These are phyloP conservation scores for Muntiacus reevesi DNA, from an alignment of 2,113 vertebrate species.

Conservation along the genomic window DNA sequence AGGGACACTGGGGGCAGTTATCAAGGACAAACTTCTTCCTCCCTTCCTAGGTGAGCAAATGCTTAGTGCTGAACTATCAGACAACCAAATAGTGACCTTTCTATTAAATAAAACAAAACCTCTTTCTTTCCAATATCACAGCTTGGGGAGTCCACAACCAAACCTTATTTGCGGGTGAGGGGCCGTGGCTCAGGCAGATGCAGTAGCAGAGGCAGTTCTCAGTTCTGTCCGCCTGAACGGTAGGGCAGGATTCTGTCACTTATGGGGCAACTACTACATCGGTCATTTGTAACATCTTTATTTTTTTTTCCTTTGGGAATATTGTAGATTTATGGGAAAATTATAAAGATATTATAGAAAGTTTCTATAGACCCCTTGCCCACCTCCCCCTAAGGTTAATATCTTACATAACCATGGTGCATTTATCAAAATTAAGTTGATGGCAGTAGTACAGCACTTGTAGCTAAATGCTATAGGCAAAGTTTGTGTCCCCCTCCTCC, in stretches of 20 bases:
- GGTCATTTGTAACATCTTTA: not conserved
- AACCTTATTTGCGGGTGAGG: not conserved
- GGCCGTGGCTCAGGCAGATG: not conserved
- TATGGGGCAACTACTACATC: not conserved
- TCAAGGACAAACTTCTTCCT: not conserved
- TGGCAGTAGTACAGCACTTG: not conserved
- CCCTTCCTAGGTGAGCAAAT: not conserved
- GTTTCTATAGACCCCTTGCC: not conserved
- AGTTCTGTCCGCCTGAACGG: not conserved
- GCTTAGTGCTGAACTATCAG: not conserved
- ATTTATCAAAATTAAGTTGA: not conserved
- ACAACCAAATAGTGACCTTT: not conserved
- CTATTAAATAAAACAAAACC: not conserved
- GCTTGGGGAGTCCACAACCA: not conserved
- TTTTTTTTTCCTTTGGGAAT: not conserved
- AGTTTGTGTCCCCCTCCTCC: not conserved
- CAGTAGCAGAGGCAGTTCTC: not conserved
- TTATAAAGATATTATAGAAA: not conserved
- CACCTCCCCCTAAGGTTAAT: not conserved
- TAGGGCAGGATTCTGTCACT: no score
- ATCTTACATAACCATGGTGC: not conserved
- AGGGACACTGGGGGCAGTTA: not conserved
- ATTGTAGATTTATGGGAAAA: not conserved
- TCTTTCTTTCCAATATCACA: not conserved
- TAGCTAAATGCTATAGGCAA: not conserved